These are phyloP conservation scores for Yponomeuta malinellus DNA, from an alignment of 2,888 invertebrate species.

Conservation along the genomic window DNA sequence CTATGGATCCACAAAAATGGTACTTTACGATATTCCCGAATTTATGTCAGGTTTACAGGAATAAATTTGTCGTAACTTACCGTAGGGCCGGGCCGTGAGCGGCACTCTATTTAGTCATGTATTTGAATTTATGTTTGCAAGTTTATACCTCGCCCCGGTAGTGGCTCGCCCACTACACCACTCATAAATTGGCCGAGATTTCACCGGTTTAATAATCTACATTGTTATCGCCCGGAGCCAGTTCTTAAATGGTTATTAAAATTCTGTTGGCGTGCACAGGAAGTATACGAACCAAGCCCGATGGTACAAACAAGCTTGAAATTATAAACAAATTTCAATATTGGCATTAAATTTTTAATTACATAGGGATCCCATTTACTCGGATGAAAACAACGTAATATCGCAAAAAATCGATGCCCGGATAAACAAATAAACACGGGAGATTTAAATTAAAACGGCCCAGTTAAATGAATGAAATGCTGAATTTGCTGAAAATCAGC, in stretches of 20 bases:
- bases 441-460: neutral
- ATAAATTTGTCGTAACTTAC: slow-evolving; percentile 41
- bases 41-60: slow-evolving; percentile 52
- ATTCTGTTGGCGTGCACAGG: neutral
- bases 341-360: neutral
- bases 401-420: no score
- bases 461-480: neutral
- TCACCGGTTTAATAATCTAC: neutral
- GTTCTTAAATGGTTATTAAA: neutral
- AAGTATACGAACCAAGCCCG: neutral
- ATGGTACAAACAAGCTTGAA: neutral
- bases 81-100: slow-evolving; percentile 18
- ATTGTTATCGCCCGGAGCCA: neutral
- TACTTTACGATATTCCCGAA: slow-evolving; percentile 40
- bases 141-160: neutral
- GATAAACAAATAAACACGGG: neutral
- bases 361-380: neutral
- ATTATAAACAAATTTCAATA: neutral
- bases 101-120: slow-evolving; percentile 3
- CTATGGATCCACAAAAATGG: slow-evolving; percentile 29
- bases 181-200: neutral
- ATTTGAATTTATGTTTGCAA: slow-evolving; percentile 4
- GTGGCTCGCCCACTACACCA: neutral
- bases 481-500: neutral
- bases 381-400: neutral